Evolutionary conservation across 2,113 vertebrate genomes (phyloP).

Genomic region (Psittacus erithacus): DNA sequence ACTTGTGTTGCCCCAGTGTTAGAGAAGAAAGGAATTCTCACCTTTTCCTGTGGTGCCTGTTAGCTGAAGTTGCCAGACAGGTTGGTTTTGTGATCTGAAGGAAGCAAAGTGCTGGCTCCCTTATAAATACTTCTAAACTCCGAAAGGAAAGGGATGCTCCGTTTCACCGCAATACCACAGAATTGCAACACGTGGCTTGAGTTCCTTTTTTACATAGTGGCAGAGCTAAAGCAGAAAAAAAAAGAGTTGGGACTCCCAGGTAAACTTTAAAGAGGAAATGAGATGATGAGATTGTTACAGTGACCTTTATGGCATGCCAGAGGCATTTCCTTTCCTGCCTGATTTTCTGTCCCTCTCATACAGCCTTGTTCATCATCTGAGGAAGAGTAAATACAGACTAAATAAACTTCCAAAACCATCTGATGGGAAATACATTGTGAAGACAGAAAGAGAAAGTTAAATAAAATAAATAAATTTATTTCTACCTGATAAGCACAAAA

Average conservation of each 20-base stretch:
- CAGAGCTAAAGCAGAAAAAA: background rate
- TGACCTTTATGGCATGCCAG: conserved; percentile 42
- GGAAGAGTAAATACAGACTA: background rate
- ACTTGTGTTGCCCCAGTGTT: background rate
- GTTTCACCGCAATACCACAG: conserved; percentile 55
- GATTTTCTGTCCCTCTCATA: background rate
- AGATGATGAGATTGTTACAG: conserved; percentile 36
- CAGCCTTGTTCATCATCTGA: background rate
- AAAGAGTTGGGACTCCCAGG: conserved; percentile 61
- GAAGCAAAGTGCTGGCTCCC: background rate
- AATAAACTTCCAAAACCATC: conserved; percentile 1
- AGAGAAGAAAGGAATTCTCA: conserved; percentile 25
- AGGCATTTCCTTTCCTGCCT: conserved; percentile 39
- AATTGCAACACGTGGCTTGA: conserved; percentile 49
- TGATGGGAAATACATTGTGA: background rate
- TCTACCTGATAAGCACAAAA: background rate
- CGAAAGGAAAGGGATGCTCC: conserved; percentile 36
- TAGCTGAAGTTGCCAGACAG: background rate
- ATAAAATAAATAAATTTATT: background rate
- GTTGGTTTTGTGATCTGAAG: background rate
- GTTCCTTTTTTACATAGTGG: conserved; percentile 42
- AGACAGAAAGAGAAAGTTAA: conserved; percentile 51
- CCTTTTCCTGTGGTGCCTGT: background rate
- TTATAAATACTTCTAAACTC: conserved; percentile 42
- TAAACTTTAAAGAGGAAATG: conserved; percentile 67